Evolutionary conservation across 1,140 invertebrate species (phyloP), one percentile per base, ranked within the genome.

Genomic region (Drosophila orena): DNA sequence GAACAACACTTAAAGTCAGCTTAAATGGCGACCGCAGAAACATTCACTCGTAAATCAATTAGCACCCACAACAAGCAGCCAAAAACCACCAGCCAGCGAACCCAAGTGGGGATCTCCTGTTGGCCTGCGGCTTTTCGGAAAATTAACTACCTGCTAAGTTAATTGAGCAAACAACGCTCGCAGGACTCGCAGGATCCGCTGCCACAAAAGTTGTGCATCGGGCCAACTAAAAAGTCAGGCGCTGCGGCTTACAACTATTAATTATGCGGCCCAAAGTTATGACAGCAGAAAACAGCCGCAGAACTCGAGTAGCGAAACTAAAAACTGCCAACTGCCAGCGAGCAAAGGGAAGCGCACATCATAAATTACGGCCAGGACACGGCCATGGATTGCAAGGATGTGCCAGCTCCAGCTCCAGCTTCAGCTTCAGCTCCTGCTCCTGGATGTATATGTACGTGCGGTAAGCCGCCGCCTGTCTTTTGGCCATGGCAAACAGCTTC

Each of bases 131-230:
- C 79, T 83, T 58, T 65, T 58, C 35, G 17, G 22, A 72, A 86
- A 90, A 90, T 90, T 88, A 90, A 90, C 86, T 90, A 90, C 86
- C 86, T 90, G 88, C 81, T 88, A 90, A 90, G 88, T 90, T 90
- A 90, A 90, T 90, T 90, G 86, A 90, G 81, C 88, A 86, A 86
- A 70, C 86, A 88, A 80, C 64, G 72, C 69, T 30, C 27, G 27
- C 62, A 59, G 46, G 71, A 57, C 40, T 47, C 35, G 53, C 65
- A 35, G 42, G 64, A 49, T 53, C 27, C 70, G 58, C 58, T 53
- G 81, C 60, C 79, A 79, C 50, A 81, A 88, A 85, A 85, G 81
- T 85, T 88, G 79, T 59, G 61, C 58, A 74, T 42, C 52, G 52
- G 64, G 56, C 66, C 54, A 74, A 79, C 84, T 89, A 84, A 88